These are phyloP conservation scores for Meiosimyza platycephala DNA, from an alignment of 2,888 invertebrate genomes.

Conservation along the genomic window DNA sequence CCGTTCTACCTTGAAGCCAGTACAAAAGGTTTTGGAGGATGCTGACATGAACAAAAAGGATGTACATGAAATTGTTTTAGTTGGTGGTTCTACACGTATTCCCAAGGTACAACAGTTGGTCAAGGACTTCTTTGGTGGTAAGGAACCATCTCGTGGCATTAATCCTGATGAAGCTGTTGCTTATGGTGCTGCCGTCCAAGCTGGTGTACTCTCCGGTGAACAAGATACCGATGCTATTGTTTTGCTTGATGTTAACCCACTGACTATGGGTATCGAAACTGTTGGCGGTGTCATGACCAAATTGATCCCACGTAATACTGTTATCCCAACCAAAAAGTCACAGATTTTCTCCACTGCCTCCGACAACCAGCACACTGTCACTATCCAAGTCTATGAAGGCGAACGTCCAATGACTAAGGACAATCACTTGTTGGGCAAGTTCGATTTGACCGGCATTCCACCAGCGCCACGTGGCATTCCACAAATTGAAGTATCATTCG, in stretches of 20 bases:
- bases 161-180: constrained; percentile 99
- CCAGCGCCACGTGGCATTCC: constrained; percentile 94
- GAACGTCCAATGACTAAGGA: constrained; percentile 99
- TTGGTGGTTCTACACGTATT: constrained; percentile 99
- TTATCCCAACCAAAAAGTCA: constrained; percentile 98
- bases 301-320: constrained; percentile 96
- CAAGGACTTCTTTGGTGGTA: constrained; percentile 96
- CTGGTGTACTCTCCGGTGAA: constrained; percentile 95
- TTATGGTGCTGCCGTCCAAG: constrained; percentile 98
- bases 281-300: constrained; percentile 99
- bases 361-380: constrained; percentile 99
- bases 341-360: constrained; percentile 99
- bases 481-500: constrained; percentile 94
- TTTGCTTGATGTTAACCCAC: constrained; percentile 96
- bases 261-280: constrained; percentile 99
- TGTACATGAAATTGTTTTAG: constrained; percentile 98
- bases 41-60: constrained; percentile 99
- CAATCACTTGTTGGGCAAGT: constrained; percentile 98
- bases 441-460: constrained; percentile 96
- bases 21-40: constrained; percentile 96
- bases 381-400: constrained; percentile 98
- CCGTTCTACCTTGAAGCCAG: constrained; percentile 94
- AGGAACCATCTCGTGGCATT: constrained; percentile 97
- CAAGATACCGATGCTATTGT: constrained; percentile 97
- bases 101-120: constrained; percentile 96